Percentiles rank a stretch among this genome's conserved stretches.
Evolutionary conservation across 2,113 vertebrate species (phyloP).

Genomic region (Antidorcas marsupialis): DNA sequence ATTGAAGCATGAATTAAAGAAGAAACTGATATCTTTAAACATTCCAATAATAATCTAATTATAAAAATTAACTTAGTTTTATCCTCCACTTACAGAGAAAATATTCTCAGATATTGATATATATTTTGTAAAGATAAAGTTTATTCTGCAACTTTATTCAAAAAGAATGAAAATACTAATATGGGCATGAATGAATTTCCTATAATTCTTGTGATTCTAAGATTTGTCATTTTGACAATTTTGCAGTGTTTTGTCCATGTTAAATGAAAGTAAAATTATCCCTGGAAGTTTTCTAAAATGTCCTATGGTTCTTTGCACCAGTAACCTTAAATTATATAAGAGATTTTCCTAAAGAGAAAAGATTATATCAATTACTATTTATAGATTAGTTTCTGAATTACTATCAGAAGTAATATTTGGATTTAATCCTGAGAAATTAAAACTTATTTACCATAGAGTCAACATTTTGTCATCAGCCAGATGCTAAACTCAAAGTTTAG

Average conservation of each 20-base stretch:
- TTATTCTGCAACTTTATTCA: constrained; percentile 32
- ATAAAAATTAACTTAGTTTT: constrained; percentile 73
- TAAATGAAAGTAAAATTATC: not conserved
- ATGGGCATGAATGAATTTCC: constrained; percentile 4
- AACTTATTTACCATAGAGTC: not conserved
- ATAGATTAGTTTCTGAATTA: not conserved
- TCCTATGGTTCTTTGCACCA: not conserved
- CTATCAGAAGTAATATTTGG: not conserved
- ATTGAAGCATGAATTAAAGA: constrained; percentile 67
- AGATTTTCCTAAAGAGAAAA: not conserved
- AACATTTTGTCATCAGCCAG: not conserved
- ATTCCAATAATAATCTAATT: constrained; percentile 75
- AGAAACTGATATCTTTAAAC: constrained; percentile 69
- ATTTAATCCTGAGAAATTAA: constrained; percentile 14
- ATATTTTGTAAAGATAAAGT: constrained; percentile 56
- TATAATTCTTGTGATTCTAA: not conserved
- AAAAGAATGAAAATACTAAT: constrained; percentile 2
- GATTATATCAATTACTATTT: constrained; percentile 3
- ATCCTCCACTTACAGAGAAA: constrained; percentile 58
- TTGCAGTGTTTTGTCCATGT: not conserved
- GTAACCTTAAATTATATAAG: not conserved
- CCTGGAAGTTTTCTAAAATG: not conserved
- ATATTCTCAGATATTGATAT: constrained; percentile 63
- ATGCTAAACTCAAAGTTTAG: not conserved
- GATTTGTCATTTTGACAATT: not conserved